Conservation (phyloP, 1,140 invertebrate species). For the Agrypnia vestita region DNA sequence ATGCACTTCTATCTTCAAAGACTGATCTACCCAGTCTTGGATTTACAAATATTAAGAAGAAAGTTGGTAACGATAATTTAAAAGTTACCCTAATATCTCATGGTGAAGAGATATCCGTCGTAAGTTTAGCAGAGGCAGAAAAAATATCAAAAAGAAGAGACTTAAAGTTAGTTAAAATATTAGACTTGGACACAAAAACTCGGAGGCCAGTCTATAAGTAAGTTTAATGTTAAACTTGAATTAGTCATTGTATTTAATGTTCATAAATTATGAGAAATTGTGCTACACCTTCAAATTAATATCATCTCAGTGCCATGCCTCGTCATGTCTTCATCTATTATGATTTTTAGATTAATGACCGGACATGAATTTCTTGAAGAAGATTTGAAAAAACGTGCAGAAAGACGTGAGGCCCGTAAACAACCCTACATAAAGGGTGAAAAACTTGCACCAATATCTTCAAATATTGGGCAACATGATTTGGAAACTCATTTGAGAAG, state of each 20-base stretch:
- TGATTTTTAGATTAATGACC: constrained; percentile 67
- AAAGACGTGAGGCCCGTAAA: constrained; percentile 64
- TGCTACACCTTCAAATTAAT: neutral
- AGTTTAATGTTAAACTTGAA: constrained; percentile 44
- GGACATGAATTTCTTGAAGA: constrained; percentile 69
- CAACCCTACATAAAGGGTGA: constrained; percentile 71
- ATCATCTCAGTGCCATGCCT: no score
- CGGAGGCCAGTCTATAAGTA: constrained; percentile 77
- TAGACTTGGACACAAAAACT: constrained; percentile 77
- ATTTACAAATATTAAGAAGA: constrained; percentile 34
- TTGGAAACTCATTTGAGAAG: constrained; percentile 76
- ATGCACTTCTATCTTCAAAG: constrained; percentile 29
- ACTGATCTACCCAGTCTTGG: constrained; percentile 2
- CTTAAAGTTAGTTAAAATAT: constrained; percentile 78
- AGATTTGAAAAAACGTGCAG: constrained; percentile 67
- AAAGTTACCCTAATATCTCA: constrained; percentile 43
- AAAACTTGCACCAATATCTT: constrained; percentile 76
- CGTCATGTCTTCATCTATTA: neutral
- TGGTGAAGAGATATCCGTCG: constrained; percentile 30
- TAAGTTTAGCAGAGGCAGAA: constrained; percentile 69
- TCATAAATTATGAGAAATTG: neutral
- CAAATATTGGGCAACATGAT: constrained; percentile 78
- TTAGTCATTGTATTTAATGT: neutral
- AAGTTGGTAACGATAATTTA: constrained; percentile 33
- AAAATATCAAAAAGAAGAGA: constrained; percentile 76